Conservation (phyloP, 1,140 invertebrate species). For the Drosophila equinoxialis region DNA sequence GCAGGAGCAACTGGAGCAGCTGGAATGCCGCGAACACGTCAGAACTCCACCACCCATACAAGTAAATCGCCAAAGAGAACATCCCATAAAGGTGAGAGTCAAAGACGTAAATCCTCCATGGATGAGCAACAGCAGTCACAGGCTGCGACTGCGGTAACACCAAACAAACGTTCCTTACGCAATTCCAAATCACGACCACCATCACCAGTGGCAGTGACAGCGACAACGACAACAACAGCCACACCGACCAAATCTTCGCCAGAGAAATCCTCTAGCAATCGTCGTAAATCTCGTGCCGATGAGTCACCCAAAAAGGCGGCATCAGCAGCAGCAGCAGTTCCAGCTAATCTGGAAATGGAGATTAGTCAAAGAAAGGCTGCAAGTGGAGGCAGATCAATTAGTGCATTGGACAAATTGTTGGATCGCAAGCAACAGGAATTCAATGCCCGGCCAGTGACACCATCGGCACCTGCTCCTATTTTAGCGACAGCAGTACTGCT, state of each 20-base stretch:
- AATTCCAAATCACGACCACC: constrained; percentile 69
- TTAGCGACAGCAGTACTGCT: constrained; percentile 1
- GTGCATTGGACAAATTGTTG: constrained; percentile 71
- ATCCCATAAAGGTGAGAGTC: constrained; percentile 47
- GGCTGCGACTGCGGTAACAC: constrained; percentile 14
- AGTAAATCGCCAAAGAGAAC: constrained; percentile 70
- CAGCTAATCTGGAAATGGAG: constrained; percentile 64
- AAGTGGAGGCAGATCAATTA: constrained; percentile 52
- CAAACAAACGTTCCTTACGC: constrained; percentile 62
- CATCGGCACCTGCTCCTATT: constrained; percentile 9
- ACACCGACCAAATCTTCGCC: constrained; percentile 29
- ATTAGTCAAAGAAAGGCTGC: constrained; percentile 74
- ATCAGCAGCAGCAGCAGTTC: constrained; percentile 21
- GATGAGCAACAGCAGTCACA: constrained; percentile 36
- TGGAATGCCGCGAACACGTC: constrained; percentile 51
- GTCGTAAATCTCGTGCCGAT: constrained; percentile 58
- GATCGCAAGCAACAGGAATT: constrained; percentile 75
- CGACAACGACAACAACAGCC: not conserved
- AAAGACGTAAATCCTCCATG: constrained; percentile 55
- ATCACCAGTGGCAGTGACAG: constrained; percentile 24
- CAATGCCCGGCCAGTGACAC: constrained; percentile 31
- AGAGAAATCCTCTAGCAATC: constrained; percentile 32
- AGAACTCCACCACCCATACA: constrained; percentile 58
- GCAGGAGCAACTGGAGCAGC: not conserved
- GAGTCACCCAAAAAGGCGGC: constrained; percentile 63